These are phyloP conservation scores for Cryptocephalus moraei DNA, from an alignment of 2,888 invertebrate genomes.

Conservation along the genomic window DNA sequence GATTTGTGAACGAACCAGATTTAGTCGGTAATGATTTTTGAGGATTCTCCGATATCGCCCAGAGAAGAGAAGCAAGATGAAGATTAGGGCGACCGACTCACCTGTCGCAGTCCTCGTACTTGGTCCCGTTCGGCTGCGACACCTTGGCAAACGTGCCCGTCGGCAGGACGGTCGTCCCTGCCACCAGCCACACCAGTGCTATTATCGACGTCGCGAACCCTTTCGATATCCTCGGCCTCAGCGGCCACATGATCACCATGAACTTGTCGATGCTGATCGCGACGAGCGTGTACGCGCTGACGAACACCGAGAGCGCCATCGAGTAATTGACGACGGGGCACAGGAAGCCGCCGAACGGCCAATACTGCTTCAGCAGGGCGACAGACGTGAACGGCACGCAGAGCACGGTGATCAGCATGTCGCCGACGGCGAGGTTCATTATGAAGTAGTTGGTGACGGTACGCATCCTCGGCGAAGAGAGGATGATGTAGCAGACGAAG, in stretches of 20 bases:
- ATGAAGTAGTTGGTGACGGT: conserved; percentile 91
- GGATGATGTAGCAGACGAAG: conserved; percentile 78
- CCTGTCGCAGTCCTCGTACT: conserved; percentile 53
- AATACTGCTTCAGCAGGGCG: conserved; percentile 68
- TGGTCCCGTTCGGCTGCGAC: conserved; percentile 52
- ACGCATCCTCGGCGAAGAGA: conserved; percentile 74
- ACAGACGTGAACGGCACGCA: conserved; percentile 88
- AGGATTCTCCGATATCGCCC: too few species aligned
- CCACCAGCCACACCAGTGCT: conserved; percentile 61
- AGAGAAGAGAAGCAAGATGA: too few species aligned
- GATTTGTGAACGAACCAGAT: too few species aligned
- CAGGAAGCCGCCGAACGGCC: conserved; percentile 78
- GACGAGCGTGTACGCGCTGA: conserved; percentile 82
- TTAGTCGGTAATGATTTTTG: too few species aligned
- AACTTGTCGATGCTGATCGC: conserved; percentile 87
- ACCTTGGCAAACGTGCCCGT: conserved; percentile 66
- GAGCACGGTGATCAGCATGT: conserved; percentile 80
- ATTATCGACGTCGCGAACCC: conserved; percentile 60
- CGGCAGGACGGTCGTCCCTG: conserved; percentile 70
- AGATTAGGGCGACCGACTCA: conserved; percentile 36
- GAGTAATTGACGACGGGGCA: conserved; percentile 77
- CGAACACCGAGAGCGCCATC: conserved; percentile 59
- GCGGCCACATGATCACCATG: conserved; percentile 81
- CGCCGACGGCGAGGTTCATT: conserved; percentile 79
- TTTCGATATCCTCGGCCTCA: conserved; percentile 71